phyloP scores from a whole-genome alignment of 1,140 invertebrate species.

The Drosophila serrata region DNA sequence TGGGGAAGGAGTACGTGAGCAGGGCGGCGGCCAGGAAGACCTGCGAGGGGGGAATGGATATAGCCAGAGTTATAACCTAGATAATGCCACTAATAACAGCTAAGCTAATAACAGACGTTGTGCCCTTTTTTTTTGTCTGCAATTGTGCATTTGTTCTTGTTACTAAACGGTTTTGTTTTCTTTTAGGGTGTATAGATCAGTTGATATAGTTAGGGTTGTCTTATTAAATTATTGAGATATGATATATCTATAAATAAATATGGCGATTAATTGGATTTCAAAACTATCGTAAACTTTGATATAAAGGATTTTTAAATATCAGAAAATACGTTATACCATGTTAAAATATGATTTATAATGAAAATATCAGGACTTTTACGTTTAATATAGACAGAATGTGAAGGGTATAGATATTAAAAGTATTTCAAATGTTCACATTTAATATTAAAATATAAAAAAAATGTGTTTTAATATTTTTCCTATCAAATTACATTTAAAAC shows the following conservation, averaged over 20 bases:
- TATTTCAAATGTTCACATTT: no score
- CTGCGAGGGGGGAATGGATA: constrained; percentile 3
- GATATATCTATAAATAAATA: no score
- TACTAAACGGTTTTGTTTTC: neutral
- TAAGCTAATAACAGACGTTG: constrained; percentile 25
- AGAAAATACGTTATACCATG: no score
- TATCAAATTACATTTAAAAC: neutral
- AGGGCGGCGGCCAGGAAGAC: constrained; percentile 58
- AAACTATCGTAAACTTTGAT: neutral
- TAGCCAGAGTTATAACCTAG: constrained; percentile 12
- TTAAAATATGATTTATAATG: neutral
- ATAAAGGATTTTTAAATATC: no score
- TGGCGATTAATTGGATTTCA: neutral
- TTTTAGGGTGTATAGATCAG: no score
- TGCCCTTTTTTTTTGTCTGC: neutral
- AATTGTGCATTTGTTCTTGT: neutral
- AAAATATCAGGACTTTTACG: no score
- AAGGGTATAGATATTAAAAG: no score
- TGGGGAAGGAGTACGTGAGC: constrained; percentile 72
- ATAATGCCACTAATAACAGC: constrained; percentile 57
- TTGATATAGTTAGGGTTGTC: no score
- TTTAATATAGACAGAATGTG: no score
- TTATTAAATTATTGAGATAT: neutral
- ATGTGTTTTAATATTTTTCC: no score
- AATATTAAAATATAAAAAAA: no score